Percentiles rank a stretch among this genome's conserved stretches.
phyloP scores from a whole-genome alignment of 2,888 invertebrate species.

The Priocnemis perturbator region DNA sequence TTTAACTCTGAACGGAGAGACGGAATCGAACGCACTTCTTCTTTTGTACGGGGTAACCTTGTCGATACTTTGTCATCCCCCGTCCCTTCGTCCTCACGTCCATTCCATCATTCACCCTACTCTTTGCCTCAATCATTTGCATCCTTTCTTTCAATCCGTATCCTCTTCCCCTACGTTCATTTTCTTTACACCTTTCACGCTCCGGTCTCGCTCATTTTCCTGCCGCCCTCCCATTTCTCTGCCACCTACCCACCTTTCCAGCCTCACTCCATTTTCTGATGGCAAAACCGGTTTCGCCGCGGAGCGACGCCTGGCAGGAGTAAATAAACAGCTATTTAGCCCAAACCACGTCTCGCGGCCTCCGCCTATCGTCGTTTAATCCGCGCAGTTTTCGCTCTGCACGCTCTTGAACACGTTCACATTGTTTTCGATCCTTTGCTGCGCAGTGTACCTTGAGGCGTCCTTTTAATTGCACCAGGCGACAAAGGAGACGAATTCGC shows the following conservation, averaged over 20 bases:
- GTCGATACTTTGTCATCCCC: constrained; percentile 1
- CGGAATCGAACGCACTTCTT: constrained; percentile 39
- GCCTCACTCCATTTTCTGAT: neutral
- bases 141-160: neutral
- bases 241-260: no score
- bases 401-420: no score
- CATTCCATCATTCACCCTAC: no score
- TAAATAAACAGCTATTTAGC: no score
- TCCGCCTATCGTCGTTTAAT: no score
- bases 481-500: neutral
- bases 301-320: no score
- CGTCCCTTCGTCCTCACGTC: neutral
- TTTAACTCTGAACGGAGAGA: constrained; percentile 39
- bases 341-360: no score
- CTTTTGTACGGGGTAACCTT: no score
- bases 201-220: neutral
- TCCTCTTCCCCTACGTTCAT: neutral
- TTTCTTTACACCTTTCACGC: no score
- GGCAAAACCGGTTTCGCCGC: neutral
- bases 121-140: neutral
- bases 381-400: no score
- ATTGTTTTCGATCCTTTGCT: neutral
- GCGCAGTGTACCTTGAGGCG: neutral
- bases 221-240: neutral
- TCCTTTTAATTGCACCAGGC: neutral